Percentiles rank a stretch among this genome's conserved stretches.
Conservation (phyloP, 2,113 vertebrate species). For the Cnemophilus loriae region DNA sequence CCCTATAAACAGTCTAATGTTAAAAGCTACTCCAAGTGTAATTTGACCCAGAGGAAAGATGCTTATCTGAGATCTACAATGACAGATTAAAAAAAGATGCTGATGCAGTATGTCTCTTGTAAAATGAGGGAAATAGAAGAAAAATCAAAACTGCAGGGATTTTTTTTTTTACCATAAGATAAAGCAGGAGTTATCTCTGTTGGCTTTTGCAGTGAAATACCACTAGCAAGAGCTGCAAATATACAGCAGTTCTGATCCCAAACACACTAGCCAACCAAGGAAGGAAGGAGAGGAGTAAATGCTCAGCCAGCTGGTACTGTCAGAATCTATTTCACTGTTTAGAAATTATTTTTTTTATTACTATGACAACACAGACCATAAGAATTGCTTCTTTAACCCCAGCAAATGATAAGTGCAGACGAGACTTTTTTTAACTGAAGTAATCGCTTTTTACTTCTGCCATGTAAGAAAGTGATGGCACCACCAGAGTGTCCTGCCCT, state of each 20-base stretch:
- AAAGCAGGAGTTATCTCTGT: neutral
- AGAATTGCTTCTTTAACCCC: neutral
- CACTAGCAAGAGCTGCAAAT: neutral
- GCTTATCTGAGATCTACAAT: conserved; percentile 51
- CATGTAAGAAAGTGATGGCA: neutral
- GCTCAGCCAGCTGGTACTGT: neutral
- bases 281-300: neutral
- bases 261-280: neutral
- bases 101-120: neutral
- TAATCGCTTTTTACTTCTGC: neutral
- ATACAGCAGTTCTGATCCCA: neutral
- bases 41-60: conserved; percentile 58
- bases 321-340: conserved; percentile 27
- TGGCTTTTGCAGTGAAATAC: neutral
- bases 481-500: neutral
- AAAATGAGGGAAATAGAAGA: neutral
- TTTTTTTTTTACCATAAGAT: neutral
- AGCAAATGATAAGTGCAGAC: conserved; percentile 10
- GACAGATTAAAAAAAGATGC: conserved; percentile 48
- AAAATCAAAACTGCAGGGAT: neutral
- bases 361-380: conserved; percentile 52
- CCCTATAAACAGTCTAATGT: conserved; percentile 57
- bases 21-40: conserved; percentile 68
- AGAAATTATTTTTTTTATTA: conserved; percentile 50
- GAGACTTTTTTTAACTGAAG: neutral